phyloP scores from a whole-genome alignment of 2,113 vertebrate genomes.

The Baryphthengus martii region DNA sequence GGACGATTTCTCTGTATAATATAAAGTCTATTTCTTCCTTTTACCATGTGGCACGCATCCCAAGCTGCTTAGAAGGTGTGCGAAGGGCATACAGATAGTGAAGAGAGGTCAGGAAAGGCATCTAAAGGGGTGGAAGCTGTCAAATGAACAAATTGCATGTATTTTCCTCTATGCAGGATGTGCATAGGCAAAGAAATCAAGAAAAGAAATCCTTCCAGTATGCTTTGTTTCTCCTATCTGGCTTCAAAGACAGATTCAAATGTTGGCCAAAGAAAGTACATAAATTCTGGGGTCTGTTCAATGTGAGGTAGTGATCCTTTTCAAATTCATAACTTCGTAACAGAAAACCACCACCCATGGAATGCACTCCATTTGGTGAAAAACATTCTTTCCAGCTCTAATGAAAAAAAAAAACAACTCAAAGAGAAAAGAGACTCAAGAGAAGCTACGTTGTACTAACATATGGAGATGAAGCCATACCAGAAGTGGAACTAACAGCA shows the following conservation, averaged over 20 bases:
- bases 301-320: slow-evolving; percentile 24
- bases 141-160: slow-evolving; percentile 13
- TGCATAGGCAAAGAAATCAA: neutral
- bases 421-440: no score
- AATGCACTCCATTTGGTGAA: slow-evolving; percentile 7
- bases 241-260: slow-evolving; percentile 28
- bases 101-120: slow-evolving; percentile 15
- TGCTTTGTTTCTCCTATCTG: slow-evolving; percentile 16
- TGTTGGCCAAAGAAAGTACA: slow-evolving; percentile 51
- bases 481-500: neutral
- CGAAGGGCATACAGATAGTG: neutral
- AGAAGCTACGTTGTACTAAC: neutral
- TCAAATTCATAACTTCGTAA: slow-evolving; percentile 14
- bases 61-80: neutral
- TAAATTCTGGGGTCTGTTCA: slow-evolving; percentile 48
- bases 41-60: neutral
- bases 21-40: neutral
- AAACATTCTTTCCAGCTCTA: slow-evolving; percentile 9
- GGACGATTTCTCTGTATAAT: neutral
- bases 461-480: neutral
- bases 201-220: neutral
- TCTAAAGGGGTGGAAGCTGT: neutral
- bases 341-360: slow-evolving; percentile 25
- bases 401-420: neutral
- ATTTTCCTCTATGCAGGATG: neutral